Conservation (phyloP, 2,888 invertebrate species). For the Drosophila testacea region DNA sequence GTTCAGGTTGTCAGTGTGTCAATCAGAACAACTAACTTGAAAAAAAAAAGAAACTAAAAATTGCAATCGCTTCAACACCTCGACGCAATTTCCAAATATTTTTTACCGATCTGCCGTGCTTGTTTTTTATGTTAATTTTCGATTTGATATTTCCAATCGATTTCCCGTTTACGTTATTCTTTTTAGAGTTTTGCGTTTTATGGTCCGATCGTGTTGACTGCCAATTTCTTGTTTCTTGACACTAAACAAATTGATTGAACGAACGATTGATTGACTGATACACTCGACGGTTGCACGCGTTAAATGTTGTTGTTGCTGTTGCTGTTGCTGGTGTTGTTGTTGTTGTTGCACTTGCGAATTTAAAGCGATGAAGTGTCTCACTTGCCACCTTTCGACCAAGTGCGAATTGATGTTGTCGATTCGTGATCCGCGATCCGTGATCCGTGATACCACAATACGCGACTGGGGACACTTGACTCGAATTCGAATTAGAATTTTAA, state of each 20-base stretch:
- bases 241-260: constrained; percentile 53
- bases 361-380: constrained; percentile 78
- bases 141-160: constrained; percentile 20
- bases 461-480: constrained; percentile 32
- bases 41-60: constrained; percentile 23
- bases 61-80: constrained; percentile 59
- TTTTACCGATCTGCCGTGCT: constrained; percentile 17
- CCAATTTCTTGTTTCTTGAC: constrained; percentile 42
- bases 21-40: constrained; percentile 30
- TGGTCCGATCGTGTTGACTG: constrained; percentile 65
- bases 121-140: constrained; percentile 5
- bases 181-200: constrained; percentile 55
- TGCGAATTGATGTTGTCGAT: constrained; percentile 64
- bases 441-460: constrained; percentile 20
- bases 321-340: constrained; percentile 41
- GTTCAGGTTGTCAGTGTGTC: constrained; percentile 60
- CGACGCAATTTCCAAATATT: constrained; percentile 39
- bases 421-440: constrained; percentile 22
- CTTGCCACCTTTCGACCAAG: constrained; percentile 77
- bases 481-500: constrained; percentile 18
- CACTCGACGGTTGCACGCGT: constrained; percentile 46
- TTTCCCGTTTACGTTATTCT: constrained; percentile 11
- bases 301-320: constrained; percentile 61
- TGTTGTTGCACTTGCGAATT: constrained; percentile 52
- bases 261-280: constrained; percentile 66